Percentiles rank a stretch among this genome's conserved stretches.
phyloP scores from a whole-genome alignment of 2,113 vertebrate genomes.

The Eretmochelys imbricata region DNA sequence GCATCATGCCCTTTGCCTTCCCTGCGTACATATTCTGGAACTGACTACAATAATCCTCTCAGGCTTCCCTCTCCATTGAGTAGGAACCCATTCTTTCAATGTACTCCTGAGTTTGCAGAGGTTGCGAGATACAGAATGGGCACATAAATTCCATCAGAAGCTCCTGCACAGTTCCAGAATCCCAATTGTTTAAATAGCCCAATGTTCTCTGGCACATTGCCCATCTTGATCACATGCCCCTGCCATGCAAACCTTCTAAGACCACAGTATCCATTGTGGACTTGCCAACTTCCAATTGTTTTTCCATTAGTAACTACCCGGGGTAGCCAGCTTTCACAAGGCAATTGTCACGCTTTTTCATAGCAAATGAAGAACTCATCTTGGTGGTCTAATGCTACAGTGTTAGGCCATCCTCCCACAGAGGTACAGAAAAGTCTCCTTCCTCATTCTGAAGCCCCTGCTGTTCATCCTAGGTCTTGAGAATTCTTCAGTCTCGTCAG shows the following conservation, averaged over 20 bases:
- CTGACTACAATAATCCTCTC: background rate
- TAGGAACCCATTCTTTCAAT: fast-evolving
- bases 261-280: background rate
- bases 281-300: background rate
- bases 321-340: background rate
- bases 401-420: background rate
- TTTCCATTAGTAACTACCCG: fast-evolving
- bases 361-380: background rate
- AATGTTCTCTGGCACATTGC: background rate
- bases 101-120: fast-evolving
- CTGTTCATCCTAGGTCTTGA: background rate
- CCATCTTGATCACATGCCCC: fast-evolving
- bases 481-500: background rate
- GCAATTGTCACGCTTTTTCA: fast-evolving
- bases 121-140: fast-evolving
- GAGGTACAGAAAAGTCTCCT: background rate
- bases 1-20: background rate
- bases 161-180: background rate
- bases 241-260: background rate
- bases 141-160: fast-evolving
- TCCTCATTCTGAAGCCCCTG: background rate
- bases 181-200: background rate
- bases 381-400: background rate
- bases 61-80: background rate
- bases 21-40: background rate